Evolutionary conservation across 2,113 vertebrate genomes (phyloP).

Genomic region (Zootoca vivipara): DNA sequence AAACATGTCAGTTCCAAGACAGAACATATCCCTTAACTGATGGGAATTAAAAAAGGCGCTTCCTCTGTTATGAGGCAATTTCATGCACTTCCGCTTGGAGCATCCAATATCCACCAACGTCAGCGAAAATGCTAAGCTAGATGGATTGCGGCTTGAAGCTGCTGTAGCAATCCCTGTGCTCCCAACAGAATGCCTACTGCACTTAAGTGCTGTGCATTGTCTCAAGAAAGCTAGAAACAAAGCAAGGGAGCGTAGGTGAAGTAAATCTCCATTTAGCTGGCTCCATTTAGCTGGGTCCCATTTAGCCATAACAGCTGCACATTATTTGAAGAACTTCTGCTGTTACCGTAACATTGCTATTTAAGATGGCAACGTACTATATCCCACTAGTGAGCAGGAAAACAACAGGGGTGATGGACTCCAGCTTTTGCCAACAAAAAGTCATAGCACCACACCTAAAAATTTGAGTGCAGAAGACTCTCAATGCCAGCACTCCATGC

Average conservation of each 20-base stretch:
- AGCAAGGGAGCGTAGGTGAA: constrained; percentile 43
- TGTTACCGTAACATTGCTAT: neutral
- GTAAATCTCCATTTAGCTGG: constrained; percentile 51
- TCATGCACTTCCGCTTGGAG: neutral
- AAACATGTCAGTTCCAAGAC: neutral
- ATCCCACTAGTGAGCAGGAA: constrained; percentile 50
- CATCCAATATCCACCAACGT: neutral
- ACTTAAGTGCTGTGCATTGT: neutral
- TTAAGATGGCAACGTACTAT: constrained; percentile 52
- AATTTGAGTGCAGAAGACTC: neutral
- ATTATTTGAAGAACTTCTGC: constrained; percentile 53
- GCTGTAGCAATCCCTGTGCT: neutral
- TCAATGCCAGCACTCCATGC: neutral
- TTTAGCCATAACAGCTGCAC: constrained; percentile 39
- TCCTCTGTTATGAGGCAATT: neutral
- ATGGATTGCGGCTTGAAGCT: accelerated
- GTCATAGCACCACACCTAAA: neutral
- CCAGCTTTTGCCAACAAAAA: neutral
- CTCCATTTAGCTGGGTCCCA: constrained; percentile 6
- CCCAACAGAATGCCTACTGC: neutral
- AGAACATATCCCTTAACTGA: accelerated
- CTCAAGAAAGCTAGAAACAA: constrained; percentile 33
- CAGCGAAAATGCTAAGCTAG: neutral
- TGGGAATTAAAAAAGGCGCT: neutral
- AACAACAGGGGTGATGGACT: accelerated